phyloP scores from a whole-genome alignment of 2,797 vertebrate species.

The Enteromius viviparus region DNA sequence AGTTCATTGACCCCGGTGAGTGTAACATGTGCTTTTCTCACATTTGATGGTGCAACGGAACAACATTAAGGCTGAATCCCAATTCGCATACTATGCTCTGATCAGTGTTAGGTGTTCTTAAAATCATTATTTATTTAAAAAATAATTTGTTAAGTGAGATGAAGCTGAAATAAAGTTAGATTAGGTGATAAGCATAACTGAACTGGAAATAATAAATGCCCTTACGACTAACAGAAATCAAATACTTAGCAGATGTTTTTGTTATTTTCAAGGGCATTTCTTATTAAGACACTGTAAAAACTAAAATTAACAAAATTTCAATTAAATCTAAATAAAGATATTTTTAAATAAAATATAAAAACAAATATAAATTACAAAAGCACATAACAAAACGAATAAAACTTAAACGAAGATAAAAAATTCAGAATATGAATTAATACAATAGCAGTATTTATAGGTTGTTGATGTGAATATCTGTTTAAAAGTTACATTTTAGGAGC shows the following conservation, averaged over 20 bases:
- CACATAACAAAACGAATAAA: background rate
- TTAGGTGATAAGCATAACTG: background rate
- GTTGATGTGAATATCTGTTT: background rate
- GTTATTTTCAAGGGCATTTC: background rate
- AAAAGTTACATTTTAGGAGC: background rate
- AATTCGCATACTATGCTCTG: background rate
- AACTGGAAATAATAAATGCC: background rate
- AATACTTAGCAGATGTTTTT: background rate
- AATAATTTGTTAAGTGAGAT: background rate
- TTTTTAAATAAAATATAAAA: too few species aligned
- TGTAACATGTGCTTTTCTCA: slow-evolving; percentile 5
- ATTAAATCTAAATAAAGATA: background rate
- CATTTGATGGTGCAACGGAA: background rate
- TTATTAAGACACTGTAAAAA: background rate
- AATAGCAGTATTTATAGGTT: background rate
- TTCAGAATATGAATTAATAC: background rate
- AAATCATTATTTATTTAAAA: background rate
- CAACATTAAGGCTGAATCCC: background rate
- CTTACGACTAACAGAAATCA: background rate
- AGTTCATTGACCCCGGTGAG: slow-evolving; percentile 1
- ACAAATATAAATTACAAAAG: background rate
- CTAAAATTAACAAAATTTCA: background rate
- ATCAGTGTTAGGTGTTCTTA: background rate
- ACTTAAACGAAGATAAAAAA: background rate
- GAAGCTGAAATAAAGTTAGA: background rate